phyloP scores from a whole-genome alignment of 2,113 vertebrate species.

The Calidris pugnax region DNA sequence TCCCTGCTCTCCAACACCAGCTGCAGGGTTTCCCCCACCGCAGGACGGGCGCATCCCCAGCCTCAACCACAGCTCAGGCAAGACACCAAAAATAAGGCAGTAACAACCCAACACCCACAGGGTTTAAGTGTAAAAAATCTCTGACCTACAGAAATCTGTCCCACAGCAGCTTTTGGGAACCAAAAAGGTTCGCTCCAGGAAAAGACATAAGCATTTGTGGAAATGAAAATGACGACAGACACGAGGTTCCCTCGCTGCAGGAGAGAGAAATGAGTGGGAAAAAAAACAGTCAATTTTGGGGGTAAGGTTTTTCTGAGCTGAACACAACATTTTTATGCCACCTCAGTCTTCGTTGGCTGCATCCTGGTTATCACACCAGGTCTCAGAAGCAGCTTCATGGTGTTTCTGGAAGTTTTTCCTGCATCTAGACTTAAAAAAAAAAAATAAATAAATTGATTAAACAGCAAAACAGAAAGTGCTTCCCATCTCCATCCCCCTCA shows the following conservation, averaged over 20 bases:
- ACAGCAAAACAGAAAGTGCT: not conserved
- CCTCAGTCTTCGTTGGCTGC: not conserved
- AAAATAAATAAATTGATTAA: too few species aligned
- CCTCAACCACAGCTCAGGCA: not conserved
- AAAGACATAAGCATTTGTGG: not conserved
- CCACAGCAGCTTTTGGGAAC: not conserved
- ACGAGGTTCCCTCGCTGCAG: not conserved
- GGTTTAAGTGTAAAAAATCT: not conserved
- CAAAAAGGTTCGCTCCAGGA: not conserved
- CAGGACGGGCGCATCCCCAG: too few species aligned
- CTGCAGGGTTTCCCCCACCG: not conserved
- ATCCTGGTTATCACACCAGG: not conserved
- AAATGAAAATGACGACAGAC: not conserved
- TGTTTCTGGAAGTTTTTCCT: not conserved
- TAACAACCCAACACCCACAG: not conserved
- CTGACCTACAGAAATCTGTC: not conserved
- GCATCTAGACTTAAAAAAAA: not conserved
- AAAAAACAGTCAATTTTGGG: not conserved
- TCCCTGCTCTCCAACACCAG: not conserved
- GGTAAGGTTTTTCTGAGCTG: not conserved
- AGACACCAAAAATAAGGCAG: rapidly evolving
- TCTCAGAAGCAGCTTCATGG: not conserved
- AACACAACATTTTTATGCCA: not conserved
- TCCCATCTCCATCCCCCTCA: not conserved
- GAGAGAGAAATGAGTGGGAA: rapidly evolving